These are phyloP conservation scores for Macaria liturata DNA, from an alignment of 2,888 invertebrate species.

Conservation along the genomic window DNA sequence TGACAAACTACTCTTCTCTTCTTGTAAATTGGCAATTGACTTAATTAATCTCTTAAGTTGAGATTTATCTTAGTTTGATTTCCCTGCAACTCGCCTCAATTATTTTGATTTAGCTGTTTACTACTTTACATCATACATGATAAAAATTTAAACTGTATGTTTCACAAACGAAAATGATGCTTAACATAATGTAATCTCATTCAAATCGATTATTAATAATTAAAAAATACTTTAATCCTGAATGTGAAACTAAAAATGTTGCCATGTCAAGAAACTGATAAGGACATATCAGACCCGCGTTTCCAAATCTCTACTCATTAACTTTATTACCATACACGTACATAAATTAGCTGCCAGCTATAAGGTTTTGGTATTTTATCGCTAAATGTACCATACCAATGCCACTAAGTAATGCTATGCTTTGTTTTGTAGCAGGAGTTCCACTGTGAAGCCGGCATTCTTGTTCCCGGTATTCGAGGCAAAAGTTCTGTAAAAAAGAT, in stretches of 20 bases:
- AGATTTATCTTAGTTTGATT: too few relatives aligned
- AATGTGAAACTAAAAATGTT: neutral
- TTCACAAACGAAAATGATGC: too few relatives aligned
- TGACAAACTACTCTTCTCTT: too few relatives aligned
- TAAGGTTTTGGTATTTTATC: conserved; percentile 30
- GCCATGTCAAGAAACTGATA: conserved; percentile 1
- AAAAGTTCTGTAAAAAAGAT: conserved; percentile 67
- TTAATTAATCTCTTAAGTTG: too few relatives aligned
- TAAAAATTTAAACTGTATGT: too few relatives aligned
- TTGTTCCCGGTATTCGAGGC: conserved; percentile 69
- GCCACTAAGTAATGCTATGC: conserved; percentile 48
- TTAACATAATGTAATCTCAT: too few relatives aligned
- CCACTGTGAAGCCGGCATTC: conserved; percentile 61
- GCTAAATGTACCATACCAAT: conserved; percentile 48
- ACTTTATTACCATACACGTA: neutral
- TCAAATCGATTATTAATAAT: too few relatives aligned
- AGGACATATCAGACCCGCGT: neutral
- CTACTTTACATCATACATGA: too few relatives aligned
- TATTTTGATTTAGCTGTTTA: too few relatives aligned
- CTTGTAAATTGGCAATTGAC: too few relatives aligned
- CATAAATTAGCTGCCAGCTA: conserved; percentile 37
- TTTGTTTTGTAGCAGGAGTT: conserved; percentile 35
- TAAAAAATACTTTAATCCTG: too few relatives aligned
- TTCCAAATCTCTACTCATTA: conserved; percentile 2
- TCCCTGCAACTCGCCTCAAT: too few relatives aligned